Evolutionary conservation across 2,113 vertebrate genomes (phyloP).

Genomic region (Upupa epops): DNA sequence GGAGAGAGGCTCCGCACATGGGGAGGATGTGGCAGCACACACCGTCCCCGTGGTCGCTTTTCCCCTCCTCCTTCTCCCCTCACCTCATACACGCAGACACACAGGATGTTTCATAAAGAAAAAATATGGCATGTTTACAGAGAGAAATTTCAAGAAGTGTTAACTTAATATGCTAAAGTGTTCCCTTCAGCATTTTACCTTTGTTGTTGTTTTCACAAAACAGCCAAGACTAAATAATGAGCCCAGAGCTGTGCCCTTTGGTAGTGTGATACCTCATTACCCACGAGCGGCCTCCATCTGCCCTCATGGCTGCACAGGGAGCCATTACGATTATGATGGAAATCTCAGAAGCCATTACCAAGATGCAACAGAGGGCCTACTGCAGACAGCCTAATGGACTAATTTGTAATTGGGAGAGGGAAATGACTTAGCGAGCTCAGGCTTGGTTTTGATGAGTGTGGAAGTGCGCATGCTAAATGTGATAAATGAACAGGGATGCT

Average conservation of each 20-base stretch:
- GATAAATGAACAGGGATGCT: constrained; percentile 91
- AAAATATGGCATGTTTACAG: constrained; percentile 80
- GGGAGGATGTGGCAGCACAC: not conserved
- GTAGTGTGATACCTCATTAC: constrained; percentile 98
- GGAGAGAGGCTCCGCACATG: not conserved
- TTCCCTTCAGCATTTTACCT: constrained; percentile 82
- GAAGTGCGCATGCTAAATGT: constrained; percentile 90
- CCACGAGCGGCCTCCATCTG: constrained; percentile 99
- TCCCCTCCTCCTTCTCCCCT: constrained; percentile 36
- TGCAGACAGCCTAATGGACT: constrained; percentile 99
- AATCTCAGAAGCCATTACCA: constrained; percentile 99
- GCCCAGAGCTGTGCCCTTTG: constrained; percentile 95
- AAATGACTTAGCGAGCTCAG: constrained; percentile 91
- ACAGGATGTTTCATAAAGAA: constrained; percentile 73
- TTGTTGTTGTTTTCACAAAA: constrained; percentile 85
- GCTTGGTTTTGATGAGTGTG: constrained; percentile 90
- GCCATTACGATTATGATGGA: constrained; percentile 99
- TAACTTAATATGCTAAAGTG: constrained; percentile 85
- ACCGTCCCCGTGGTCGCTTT: constrained; percentile 11
- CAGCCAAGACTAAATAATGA: constrained; percentile 93
- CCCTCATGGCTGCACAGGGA: constrained; percentile 98
- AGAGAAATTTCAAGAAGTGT: constrained; percentile 81
- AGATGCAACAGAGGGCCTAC: constrained; percentile 94
- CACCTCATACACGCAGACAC: not conserved
- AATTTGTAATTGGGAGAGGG: constrained; percentile 99